These are phyloP conservation scores for Drosophila stalkeri DNA, from an alignment of 2,888 invertebrate species.

Conservation along the genomic window DNA sequence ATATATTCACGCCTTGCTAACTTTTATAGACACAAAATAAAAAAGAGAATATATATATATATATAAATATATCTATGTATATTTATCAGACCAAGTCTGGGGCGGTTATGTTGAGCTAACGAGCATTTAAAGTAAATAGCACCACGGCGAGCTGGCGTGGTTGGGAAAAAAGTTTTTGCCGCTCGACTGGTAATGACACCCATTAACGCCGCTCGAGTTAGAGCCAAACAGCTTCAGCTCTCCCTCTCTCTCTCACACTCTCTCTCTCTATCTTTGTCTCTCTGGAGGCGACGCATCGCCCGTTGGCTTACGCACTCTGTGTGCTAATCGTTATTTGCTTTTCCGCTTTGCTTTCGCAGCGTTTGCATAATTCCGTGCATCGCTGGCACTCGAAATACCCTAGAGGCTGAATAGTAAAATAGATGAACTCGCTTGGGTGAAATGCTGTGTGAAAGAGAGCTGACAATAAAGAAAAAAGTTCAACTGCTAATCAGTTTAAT, in stretches of 20 bases:
- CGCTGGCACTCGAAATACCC: constrained; percentile 30
- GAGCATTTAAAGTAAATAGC: constrained; percentile 43
- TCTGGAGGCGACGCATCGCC: constrained; percentile 13
- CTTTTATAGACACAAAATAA: constrained; percentile 33
- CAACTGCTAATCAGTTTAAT: background rate
- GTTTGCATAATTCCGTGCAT: constrained; percentile 64
- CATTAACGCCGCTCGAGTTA: constrained; percentile 69
- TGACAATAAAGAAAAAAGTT: background rate
- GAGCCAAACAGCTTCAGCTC: background rate
- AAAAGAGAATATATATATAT: background rate
- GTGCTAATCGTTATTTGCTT: constrained; percentile 68
- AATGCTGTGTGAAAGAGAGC: background rate
- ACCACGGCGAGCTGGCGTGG: constrained; percentile 28
- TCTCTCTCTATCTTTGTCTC: background rate
- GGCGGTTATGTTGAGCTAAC: constrained; percentile 47
- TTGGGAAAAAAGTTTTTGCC: constrained; percentile 56
- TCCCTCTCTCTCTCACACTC: too few species aligned
- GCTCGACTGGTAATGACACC: constrained; percentile 72
- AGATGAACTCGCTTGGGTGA: background rate
- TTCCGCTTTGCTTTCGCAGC: constrained; percentile 60
- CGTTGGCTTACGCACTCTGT: constrained; percentile 53
- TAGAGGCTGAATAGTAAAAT: background rate
- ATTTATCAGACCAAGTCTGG: constrained; percentile 18
- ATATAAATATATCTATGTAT: constrained; percentile 4
- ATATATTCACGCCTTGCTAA: constrained; percentile 47